Percentiles rank a stretch among this genome's conserved stretches.
Evolutionary conservation across 2,797 vertebrate genomes (phyloP).

Genomic region (Halcyon chelicuti): DNA sequence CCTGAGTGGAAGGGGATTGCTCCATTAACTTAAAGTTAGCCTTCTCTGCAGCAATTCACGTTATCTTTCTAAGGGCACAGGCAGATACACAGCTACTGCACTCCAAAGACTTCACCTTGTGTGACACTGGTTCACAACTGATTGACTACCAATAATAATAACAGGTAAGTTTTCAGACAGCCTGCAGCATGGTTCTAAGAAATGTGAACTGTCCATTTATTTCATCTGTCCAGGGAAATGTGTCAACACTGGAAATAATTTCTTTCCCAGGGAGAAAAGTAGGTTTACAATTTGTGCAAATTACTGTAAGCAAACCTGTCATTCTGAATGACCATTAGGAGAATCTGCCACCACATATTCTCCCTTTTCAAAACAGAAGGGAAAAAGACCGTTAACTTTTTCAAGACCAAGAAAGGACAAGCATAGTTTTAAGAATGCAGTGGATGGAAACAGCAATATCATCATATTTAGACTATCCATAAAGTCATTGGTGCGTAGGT

Average conservation of each 20-base stretch:
- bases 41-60: not conserved
- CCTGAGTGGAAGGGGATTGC: not conserved
- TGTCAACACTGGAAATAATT: slow-evolving; percentile 20
- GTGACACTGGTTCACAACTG: not conserved
- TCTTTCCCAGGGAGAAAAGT: slow-evolving; percentile 13
- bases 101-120: not conserved
- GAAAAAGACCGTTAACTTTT: not conserved
- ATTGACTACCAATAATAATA: slow-evolving; percentile 9
- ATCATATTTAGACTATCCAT: not conserved
- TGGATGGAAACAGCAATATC: not conserved
- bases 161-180: not conserved
- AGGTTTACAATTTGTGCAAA: slow-evolving; percentile 27
- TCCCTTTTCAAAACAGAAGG: not conserved
- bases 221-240: not conserved
- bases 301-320: slow-evolving; percentile 31
- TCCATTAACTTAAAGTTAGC: not conserved
- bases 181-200: not conserved
- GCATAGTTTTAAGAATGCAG: not conserved
- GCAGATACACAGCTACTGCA: not conserved
- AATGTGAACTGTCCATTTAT: not conserved
- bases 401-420: not conserved
- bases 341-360: not conserved
- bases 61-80: not conserved
- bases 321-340: slow-evolving; percentile 12
- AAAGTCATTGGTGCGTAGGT: not conserved